Conservation (phyloP, 2,888 invertebrate species). For the Stenodema calcarata region DNA sequence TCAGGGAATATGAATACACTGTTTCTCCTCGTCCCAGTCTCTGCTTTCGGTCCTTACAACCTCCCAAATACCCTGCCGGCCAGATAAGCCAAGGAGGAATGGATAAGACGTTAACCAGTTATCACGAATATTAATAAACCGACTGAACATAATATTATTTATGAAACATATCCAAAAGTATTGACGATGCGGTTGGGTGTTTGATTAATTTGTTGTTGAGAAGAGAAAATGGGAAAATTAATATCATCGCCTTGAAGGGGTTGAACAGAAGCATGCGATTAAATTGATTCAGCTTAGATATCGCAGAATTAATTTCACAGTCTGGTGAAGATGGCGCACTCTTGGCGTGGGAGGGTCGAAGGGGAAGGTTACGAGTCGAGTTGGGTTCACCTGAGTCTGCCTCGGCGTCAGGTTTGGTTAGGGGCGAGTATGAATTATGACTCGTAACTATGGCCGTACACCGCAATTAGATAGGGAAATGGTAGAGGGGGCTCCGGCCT, state of each 20-base stretch:
- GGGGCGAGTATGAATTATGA: slow-evolving; percentile 28
- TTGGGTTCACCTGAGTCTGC: slow-evolving; percentile 4
- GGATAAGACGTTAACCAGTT: no score
- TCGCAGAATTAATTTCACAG: slow-evolving; percentile 47
- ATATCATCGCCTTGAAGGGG: not conserved
- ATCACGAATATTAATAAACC: no score
- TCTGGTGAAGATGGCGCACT: slow-evolving; percentile 36
- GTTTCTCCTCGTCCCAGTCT: no score
- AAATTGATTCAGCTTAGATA: slow-evolving; percentile 44
- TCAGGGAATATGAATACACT: no score
- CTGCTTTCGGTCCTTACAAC: no score
- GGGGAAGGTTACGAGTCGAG: slow-evolving; percentile 18
- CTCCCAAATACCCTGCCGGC: no score
- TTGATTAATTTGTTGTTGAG: no score
- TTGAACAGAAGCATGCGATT: not conserved
- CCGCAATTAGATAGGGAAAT: not conserved
- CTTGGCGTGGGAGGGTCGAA: not conserved
- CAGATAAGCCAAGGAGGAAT: no score
- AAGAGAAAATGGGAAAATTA: not conserved
- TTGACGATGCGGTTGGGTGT: not conserved
- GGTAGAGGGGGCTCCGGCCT: not conserved
- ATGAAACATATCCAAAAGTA: not conserved
- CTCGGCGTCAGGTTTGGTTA: not conserved
- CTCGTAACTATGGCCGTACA: slow-evolving; percentile 35
- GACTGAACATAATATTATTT: no score